Evolutionary conservation across 2,797 vertebrate species (phyloP).

Genomic region (Urophycis tenuis): DNA sequence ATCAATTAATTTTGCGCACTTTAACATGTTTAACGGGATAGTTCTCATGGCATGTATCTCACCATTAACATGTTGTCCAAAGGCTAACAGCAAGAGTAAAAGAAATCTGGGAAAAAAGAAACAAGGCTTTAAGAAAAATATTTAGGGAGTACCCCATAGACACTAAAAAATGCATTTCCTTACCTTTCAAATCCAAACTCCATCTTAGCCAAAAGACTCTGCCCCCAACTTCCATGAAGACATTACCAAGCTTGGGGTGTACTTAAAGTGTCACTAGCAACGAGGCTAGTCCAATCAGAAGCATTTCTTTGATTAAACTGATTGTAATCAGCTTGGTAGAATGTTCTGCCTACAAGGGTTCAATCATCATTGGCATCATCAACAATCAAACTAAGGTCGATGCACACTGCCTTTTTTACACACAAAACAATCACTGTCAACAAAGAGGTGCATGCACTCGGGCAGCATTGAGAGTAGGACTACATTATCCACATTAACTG

Average conservation of each 20-base stretch:
- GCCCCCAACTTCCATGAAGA: background rate
- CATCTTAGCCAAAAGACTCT: background rate
- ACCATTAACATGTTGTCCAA: background rate
- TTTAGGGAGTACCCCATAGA: background rate
- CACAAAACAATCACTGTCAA: too few species aligned
- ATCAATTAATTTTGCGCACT: background rate
- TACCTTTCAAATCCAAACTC: background rate
- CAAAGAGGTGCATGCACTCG: too few species aligned
- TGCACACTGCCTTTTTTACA: too few species aligned
- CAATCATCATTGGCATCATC: background rate
- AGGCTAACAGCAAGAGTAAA: background rate
- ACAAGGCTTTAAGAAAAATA: background rate
- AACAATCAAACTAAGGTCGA: background rate
- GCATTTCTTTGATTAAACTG: background rate
- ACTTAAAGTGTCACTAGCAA: background rate
- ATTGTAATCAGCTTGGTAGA: constrained; percentile 1
- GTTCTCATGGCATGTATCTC: background rate
- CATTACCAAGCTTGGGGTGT: background rate
- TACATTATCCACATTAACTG: too few species aligned
- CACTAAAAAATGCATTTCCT: background rate
- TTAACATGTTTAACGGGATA: background rate
- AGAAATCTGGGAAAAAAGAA: background rate
- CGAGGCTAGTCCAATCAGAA: background rate
- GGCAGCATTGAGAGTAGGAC: too few species aligned
- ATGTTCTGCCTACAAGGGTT: too few species aligned